These are phyloP conservation scores for Carcharodon carcharias DNA, from an alignment of 2,797 vertebrate genomes.

Conservation along the genomic window DNA sequence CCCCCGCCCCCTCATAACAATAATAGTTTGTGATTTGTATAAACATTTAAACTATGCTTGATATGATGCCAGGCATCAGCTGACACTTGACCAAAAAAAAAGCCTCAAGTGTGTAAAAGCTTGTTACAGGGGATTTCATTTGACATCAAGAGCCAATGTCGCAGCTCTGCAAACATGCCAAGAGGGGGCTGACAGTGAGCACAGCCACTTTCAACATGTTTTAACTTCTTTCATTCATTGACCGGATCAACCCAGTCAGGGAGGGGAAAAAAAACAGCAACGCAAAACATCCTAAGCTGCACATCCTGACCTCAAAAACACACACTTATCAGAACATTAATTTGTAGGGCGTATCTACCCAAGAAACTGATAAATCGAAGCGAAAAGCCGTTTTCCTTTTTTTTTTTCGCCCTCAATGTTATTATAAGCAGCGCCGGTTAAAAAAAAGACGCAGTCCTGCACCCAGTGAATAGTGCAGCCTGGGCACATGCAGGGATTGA, in stretches of 20 bases:
- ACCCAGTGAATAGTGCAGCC: not conserved
- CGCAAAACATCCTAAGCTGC: not conserved
- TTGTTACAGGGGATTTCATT: not conserved
- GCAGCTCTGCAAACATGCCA: not conserved
- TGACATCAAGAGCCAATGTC: not conserved
- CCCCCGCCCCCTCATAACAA: not conserved
- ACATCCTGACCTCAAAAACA: not conserved
- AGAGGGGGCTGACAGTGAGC: not conserved
- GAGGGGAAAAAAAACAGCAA: not conserved
- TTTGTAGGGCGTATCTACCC: not conserved
- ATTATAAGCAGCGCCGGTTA: not conserved
- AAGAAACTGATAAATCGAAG: not conserved
- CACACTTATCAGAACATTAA: not conserved
- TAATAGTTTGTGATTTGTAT: constrained; percentile 19
- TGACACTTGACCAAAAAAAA: not conserved
- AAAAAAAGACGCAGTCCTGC: constrained; percentile 8
- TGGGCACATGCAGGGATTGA: constrained; percentile 14
- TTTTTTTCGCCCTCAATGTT: not conserved
- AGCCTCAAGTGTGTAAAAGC: not conserved
- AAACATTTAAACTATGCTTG: not conserved
- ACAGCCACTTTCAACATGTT: not conserved
- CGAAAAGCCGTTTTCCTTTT: not conserved
- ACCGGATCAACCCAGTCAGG: constrained; percentile 14
- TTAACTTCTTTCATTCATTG: constrained; percentile 25
- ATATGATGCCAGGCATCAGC: not conserved